Evolutionary conservation across 2,888 invertebrate genomes (phyloP), one percentile per base, ranked within the genome.

Genomic region (Trachelus stipa): DNA sequence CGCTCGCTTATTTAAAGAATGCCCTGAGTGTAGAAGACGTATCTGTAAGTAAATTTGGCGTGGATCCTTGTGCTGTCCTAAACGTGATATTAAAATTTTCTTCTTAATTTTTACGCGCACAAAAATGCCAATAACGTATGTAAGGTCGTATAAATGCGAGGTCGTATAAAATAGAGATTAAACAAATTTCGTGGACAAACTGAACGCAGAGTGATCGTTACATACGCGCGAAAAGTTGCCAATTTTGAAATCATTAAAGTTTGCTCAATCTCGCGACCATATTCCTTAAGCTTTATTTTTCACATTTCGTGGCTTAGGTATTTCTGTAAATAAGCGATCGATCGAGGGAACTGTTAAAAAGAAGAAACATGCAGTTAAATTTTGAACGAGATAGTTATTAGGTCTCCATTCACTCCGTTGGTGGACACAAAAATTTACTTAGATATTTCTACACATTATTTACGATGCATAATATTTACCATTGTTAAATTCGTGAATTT

Each of bases 401-500:
- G 35, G 77, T 77, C 69, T 40, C 33, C 40, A 15, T 40, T 6
- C 15, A 15, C 40, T 15, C 15, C 40, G 40, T 40, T 40, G 15
- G 69, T 77, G 74, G 74, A 78, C 81, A 78, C 79, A 75, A 76
- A 76, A 82, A 73, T 83, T 80, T 82, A 79, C 77, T 84, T 81
- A 84, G 80, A 84, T 81, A 82, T 83, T 85, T 85, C 85, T 84
- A 85, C 83, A 83, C 81, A 79, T 77, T 81, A 81, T 84, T 81
- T 75, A 84, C 84, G 84, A 87, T 86, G 77, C 81, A 85, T 82
- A 85, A 84, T 85, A 86, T 86, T 87, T 86, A 86, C 85, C 81
- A 81, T 83, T 85, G 87, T 87, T 88, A 85, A 86, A 86, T 80
- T 83, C 81, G 79, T 86, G 81, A 83, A 84, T 84, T 88, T 85